Percentiles rank a stretch among this genome's conserved stretches.
These are phyloP conservation scores for Calliphora vicina DNA, from an alignment of 1,140 invertebrate species.

Conservation along the genomic window DNA sequence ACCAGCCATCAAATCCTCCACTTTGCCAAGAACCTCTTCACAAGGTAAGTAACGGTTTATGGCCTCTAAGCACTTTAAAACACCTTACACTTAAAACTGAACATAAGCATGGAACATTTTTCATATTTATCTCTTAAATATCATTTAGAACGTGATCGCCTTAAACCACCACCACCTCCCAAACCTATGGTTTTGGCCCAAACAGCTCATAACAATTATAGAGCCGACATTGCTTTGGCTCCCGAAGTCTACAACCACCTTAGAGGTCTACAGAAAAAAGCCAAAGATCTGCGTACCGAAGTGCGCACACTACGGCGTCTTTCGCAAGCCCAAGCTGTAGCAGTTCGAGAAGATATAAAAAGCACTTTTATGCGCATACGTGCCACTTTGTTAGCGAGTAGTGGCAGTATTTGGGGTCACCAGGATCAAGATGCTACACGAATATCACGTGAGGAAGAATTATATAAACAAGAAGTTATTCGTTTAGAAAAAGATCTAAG, in stretches of 20 bases:
- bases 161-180: slow-evolving; percentile 86
- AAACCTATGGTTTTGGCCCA: slow-evolving; percentile 79
- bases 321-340: slow-evolving; percentile 89
- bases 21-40: slow-evolving; percentile 88
- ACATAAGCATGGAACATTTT: not conserved
- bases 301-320: slow-evolving; percentile 84
- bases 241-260: slow-evolving; percentile 89
- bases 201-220: slow-evolving; percentile 63
- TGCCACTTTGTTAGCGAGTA: slow-evolving; percentile 72
- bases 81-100: not conserved
- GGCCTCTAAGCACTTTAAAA: not conserved
- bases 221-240: slow-evolving; percentile 73
- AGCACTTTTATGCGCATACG: slow-evolving; percentile 88
- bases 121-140: not conserved
- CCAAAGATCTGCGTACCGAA: slow-evolving; percentile 88
- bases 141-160: slow-evolving; percentile 75
- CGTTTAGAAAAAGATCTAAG: slow-evolving; percentile 91
- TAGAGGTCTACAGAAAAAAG: slow-evolving; percentile 84
- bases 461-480: slow-evolving; percentile 90
- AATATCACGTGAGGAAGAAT: slow-evolving; percentile 80
- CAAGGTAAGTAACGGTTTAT: slow-evolving; percentile 76
- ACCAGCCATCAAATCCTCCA: slow-evolving; percentile 93
- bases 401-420: slow-evolving; percentile 69
- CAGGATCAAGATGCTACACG: slow-evolving; percentile 66
- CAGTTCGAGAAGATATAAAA: slow-evolving; percentile 88